phyloP scores from a whole-genome alignment of 1,140 invertebrate species.

The Philopotamus ludificatus region DNA sequence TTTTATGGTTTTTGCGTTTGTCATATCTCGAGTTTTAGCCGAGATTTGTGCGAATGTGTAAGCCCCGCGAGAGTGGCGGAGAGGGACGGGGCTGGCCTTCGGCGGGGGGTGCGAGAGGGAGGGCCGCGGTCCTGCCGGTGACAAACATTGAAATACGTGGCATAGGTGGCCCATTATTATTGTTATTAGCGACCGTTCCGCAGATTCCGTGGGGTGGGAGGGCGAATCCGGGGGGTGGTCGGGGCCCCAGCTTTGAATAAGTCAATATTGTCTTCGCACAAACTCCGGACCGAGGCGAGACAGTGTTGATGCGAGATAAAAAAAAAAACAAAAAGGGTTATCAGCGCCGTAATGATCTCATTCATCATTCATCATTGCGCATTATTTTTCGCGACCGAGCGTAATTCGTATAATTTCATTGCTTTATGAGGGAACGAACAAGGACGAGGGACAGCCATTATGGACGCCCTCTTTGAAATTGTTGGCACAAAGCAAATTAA shows the following conservation, averaged over 20 bases:
- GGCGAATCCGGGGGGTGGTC: neutral
- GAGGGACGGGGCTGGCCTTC: neutral
- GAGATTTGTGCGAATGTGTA: conserved; percentile 49
- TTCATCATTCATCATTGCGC: no score
- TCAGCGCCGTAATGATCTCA: no score
- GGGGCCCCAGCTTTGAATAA: conserved; percentile 1
- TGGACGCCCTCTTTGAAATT: conserved; percentile 12
- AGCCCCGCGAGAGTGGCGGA: conserved; percentile 21
- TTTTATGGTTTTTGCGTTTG: conserved; percentile 59
- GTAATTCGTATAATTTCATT: neutral
- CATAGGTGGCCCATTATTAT: conserved; percentile 42
- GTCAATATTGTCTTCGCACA: neutral
- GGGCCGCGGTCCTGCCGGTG: conserved; percentile 25
- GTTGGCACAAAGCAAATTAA: conserved; percentile 21
- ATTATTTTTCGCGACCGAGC: no score
- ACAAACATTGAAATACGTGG: conserved; percentile 40
- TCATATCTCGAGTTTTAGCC: conserved; percentile 51
- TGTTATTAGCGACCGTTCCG: conserved; percentile 33
- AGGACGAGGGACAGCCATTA: conserved; percentile 12
- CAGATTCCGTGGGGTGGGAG: neutral
- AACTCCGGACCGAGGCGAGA: no score
- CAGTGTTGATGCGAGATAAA: no score
- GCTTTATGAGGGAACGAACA: conserved; percentile 11
- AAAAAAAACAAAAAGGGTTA: no score
- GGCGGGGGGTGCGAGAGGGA: conserved; percentile 14